These are phyloP conservation scores for Halocynthia aurantium DNA, from an alignment of 23 tunicate species.

Conservation along the genomic window DNA sequence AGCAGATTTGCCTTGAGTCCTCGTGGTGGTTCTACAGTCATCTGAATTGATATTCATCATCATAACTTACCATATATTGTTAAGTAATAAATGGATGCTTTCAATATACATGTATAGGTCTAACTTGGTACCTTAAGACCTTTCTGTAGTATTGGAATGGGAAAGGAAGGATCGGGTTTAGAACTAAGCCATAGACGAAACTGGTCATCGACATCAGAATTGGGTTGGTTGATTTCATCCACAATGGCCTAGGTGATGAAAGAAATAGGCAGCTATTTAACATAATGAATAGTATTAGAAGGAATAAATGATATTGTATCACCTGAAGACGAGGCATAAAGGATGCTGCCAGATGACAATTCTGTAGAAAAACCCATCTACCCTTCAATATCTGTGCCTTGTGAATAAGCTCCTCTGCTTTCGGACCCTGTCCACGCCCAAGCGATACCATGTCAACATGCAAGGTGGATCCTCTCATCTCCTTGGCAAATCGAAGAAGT, in stretches of 20 bases:
- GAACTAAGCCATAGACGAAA: conserved; percentile 91
- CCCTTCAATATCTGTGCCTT: conserved; percentile 94
- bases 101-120: background rate
- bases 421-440: conserved; percentile 96
- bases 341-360: conserved; percentile 95
- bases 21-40: conserved; percentile 85
- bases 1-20: conserved; percentile 73
- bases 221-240: conserved; percentile 58
- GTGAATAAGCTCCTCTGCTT: conserved; percentile 84
- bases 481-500: conserved; percentile 75
- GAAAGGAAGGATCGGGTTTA: conserved; percentile 84
- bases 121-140: conserved; percentile 58
- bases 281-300: background rate
- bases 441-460: conserved; percentile 97
- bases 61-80: background rate
- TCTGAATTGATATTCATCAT: conserved; percentile 21
- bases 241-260: conserved; percentile 54
- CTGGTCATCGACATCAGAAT: conserved; percentile 76
- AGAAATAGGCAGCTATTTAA: background rate
- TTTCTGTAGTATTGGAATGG: conserved; percentile 76
- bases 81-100: background rate
- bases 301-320: background rate
- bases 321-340: conserved; percentile 96
- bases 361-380: conserved; percentile 94
- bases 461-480: conserved; percentile 74